Conservation (phyloP, 1,140 invertebrate species). For the Bombus haemorrhoidalis region DNA sequence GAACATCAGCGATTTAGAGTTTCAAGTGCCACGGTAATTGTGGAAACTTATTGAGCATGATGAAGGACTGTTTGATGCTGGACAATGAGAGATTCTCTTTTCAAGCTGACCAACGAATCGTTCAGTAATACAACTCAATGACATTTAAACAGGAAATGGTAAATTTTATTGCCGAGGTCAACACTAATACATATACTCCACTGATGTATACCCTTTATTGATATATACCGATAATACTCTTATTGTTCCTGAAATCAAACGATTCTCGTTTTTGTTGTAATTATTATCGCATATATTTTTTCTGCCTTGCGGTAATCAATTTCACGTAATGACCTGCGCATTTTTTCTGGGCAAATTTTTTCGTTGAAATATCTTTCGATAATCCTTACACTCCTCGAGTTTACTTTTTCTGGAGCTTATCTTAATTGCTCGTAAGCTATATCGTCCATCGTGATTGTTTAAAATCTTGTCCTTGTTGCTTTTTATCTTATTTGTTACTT, state of each 20-base stretch:
- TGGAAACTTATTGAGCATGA: background rate
- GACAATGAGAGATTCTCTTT: slow-evolving; percentile 19
- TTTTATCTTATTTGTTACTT: background rate
- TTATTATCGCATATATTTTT: background rate
- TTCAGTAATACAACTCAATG: slow-evolving; percentile 13
- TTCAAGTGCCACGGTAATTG: background rate
- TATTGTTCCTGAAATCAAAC: background rate
- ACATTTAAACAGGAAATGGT: slow-evolving; percentile 30
- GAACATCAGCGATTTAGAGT: background rate
- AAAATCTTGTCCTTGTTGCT: background rate
- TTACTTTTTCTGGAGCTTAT: background rate
- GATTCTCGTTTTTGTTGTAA: background rate
- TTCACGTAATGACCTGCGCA: fast-evolving
- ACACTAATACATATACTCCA: background rate
- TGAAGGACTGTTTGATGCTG: background rate
- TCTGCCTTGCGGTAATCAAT: background rate
- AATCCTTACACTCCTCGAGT: too few relatives aligned
- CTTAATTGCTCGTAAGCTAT: background rate
- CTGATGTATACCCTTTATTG: too few relatives aligned
- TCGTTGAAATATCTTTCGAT: background rate
- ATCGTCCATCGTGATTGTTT: background rate
- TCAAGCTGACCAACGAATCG: background rate
- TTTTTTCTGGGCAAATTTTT: background rate
- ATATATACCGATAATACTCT: background rate
- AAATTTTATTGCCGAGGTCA: slow-evolving; percentile 5